These are phyloP conservation scores for Erythrocercus mccallii DNA, from an alignment of 2,113 vertebrate genomes.

Conservation along the genomic window DNA sequence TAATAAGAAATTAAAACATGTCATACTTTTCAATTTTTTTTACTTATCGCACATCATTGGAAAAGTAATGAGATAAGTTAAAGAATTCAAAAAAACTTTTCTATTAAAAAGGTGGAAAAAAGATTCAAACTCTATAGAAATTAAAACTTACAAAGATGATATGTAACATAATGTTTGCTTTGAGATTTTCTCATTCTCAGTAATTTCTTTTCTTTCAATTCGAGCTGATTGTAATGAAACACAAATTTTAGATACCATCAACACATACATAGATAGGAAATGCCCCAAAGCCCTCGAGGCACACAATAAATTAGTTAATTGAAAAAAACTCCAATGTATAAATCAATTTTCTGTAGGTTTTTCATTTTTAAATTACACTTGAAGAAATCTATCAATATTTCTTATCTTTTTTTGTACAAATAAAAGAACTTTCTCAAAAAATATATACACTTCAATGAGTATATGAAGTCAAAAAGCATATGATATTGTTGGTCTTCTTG, in stretches of 20 bases:
- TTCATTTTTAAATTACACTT: background rate
- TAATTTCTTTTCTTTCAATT: background rate
- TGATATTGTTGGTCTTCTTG: background rate
- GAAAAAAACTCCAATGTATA: background rate
- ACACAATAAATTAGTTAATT: background rate
- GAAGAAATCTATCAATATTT: background rate
- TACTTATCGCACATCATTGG: background rate
- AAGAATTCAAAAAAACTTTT: background rate
- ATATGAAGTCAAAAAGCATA: background rate
- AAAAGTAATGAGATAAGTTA: background rate
- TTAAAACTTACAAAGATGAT: background rate
- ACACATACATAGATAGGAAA: background rate
- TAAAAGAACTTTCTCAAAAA: background rate
- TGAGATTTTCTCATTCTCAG: background rate
- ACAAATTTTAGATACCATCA: background rate
- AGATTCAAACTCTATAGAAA: background rate
- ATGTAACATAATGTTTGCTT: background rate
- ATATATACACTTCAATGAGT: background rate
- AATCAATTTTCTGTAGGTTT: background rate
- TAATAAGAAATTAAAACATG: background rate
- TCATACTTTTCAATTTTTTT: background rate
- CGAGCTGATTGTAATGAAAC: slow-evolving; percentile 9
- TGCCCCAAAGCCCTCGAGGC: background rate
- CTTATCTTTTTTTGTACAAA: background rate
- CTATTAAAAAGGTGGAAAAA: background rate